A percentile compares a stretch with the other conserved stretches of the same genome.
These are phyloP conservation scores for Lobophora halterata DNA, from an alignment of 2,888 invertebrate species.

Conservation along the genomic window DNA sequence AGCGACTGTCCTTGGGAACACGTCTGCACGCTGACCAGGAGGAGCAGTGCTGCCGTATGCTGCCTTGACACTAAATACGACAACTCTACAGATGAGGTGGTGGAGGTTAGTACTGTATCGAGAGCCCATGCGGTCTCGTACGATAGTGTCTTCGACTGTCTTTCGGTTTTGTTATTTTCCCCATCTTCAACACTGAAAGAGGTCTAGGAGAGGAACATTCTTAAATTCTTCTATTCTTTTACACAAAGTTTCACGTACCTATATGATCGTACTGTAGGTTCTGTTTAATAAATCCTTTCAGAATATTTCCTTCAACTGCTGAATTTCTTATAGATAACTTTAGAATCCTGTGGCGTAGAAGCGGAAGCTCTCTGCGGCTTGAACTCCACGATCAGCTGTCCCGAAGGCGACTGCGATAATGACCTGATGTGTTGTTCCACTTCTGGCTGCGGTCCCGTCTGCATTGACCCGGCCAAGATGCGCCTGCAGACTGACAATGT, in stretches of 20 bases:
- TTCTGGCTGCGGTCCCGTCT: constrained; percentile 63
- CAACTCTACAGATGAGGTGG: constrained; percentile 45
- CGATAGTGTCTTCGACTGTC: no score
- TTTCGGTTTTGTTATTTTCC: no score
- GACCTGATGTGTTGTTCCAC: constrained; percentile 68
- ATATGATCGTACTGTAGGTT: no score
- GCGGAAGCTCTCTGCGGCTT: constrained; percentile 65
- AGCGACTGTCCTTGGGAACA: constrained; percentile 81
- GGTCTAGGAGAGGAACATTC: no score
- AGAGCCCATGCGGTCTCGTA: no score
- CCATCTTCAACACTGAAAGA: no score
- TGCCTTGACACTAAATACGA: constrained; percentile 74
- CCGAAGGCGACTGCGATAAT: constrained; percentile 67
- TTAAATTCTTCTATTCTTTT: no score
- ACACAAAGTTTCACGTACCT: no score
- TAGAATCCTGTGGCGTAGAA: constrained; percentile 72
- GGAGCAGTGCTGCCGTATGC: constrained; percentile 83
- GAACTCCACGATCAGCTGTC: constrained; percentile 53
- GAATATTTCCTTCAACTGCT: not conserved
- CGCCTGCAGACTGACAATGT: constrained; percentile 68
- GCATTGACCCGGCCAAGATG: constrained; percentile 71
- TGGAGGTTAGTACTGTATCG: constrained; percentile 48
- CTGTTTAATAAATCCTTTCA: no score
- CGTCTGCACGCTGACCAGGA: constrained; percentile 79
- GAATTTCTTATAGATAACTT: constrained; percentile 45